Evolutionary conservation across 2,888 invertebrate genomes (phyloP).

Genomic region (Sminthurides aquaticus): DNA sequence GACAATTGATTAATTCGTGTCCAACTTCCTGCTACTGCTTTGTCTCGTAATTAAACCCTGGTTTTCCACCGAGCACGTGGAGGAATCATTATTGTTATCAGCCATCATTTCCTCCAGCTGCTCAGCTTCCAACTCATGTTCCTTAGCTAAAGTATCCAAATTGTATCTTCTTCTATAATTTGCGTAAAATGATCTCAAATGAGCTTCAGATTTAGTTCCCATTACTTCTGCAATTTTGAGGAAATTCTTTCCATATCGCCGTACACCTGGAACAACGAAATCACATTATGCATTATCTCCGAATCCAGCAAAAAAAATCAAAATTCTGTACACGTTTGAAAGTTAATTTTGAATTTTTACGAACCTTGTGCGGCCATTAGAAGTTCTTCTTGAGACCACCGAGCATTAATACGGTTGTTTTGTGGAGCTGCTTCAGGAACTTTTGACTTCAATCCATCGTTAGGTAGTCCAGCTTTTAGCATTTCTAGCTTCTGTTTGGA

Average conservation of each 20-base stretch:
- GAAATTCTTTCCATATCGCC: constrained; percentile 67
- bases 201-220: constrained; percentile 89
- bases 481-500: constrained; percentile 88
- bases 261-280: constrained; percentile 51
- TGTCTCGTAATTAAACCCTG: background rate
- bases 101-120: constrained; percentile 15
- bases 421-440: constrained; percentile 48
- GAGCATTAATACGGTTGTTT: constrained; percentile 66
- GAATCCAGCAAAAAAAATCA: too few relatives aligned
- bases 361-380: constrained; percentile 81
- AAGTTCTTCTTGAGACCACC: constrained; percentile 89
- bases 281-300: too few relatives aligned
- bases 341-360: too few relatives aligned
- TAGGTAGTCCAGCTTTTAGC: constrained; percentile 62
- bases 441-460: constrained; percentile 57
- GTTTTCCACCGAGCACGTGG: background rate
- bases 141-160: constrained; percentile 75
- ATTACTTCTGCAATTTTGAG: constrained; percentile 89
- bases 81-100: constrained; percentile 10
- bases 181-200: constrained; percentile 83
- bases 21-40: background rate
- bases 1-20: too few relatives aligned
- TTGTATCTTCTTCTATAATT: constrained; percentile 84
- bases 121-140: constrained; percentile 64
- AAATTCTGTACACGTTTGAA: too few relatives aligned